Evolutionary conservation across 2,113 vertebrate species (phyloP), one percentile per base, ranked within the genome.

Genomic region (Poeciliopsis turrubarensis): DNA sequence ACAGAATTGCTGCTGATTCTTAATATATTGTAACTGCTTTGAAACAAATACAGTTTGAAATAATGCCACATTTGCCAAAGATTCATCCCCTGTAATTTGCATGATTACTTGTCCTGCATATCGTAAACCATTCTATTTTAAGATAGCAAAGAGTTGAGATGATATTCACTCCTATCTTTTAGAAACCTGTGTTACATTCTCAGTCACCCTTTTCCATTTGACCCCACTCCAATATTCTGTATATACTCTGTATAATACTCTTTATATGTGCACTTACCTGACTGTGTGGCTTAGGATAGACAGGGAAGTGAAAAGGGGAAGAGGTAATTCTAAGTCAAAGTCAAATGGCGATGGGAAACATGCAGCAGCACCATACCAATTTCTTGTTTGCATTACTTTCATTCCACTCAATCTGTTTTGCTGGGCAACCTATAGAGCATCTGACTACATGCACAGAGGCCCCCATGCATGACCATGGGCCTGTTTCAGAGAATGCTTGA

Each of bases 401-500:
- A 77, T 67, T 69, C 81, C 47, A 64, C 75, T 66, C 69, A n/a
- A 71, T 78, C 70, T 72, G 65, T 67, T 68, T 85, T 72, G 34
- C 66, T 69, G 57, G 68, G 79, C 60, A 84, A 80, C 69, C 73
- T 82, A 81, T 75, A 89, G 93, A 94, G 94, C 90, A 87, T 94
- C 92, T 95, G 95, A 94, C 91, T 97, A 96, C 97, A 99, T 96
- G 95, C 96, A 97, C 92, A 98, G 97, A 99, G 98, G 96, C 92
- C 96, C 97, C 95, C 97, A 98, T 97, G 96, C 97, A 96, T 94
- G 91, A 89, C 88, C 94, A 92, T 91, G 95, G 94, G 93, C 34
- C 93, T 95, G 95, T 90, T 37, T 89, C 77, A 78, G 90, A 95
- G 91, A 90, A 94, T 88, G 26, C 83, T 91, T 84, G 80, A 94